These are phyloP conservation scores for Anthophora plumipes DNA, from an alignment of 2,888 invertebrate genomes.

Conservation along the genomic window DNA sequence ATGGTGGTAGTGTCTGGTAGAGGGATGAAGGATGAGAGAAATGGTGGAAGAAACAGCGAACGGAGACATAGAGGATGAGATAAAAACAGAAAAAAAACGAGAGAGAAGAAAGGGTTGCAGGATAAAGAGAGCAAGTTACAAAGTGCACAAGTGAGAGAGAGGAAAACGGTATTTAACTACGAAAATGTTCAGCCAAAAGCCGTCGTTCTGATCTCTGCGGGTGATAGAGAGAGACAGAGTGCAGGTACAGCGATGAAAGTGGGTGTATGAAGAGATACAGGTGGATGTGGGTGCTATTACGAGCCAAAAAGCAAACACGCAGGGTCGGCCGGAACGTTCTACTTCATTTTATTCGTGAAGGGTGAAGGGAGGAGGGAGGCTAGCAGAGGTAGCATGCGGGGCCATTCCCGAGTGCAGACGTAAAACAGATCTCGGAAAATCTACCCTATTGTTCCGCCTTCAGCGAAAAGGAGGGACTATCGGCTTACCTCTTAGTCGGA, in stretches of 20 bases:
- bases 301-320: constrained; percentile 56
- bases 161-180: constrained; percentile 68
- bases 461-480: constrained; percentile 61
- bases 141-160: constrained; percentile 14
- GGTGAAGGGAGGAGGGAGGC: no score
- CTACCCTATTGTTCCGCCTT: constrained; percentile 71
- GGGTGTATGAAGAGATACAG: constrained; percentile 50
- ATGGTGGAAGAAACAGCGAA: constrained; percentile 33
- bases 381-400: constrained; percentile 36
- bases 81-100: constrained; percentile 22
- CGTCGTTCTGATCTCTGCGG: constrained; percentile 55
- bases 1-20: background rate
- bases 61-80: constrained; percentile 36
- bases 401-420: constrained; percentile 41
- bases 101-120: constrained; percentile 21
- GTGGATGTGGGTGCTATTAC: constrained; percentile 51
- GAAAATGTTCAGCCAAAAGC: constrained; percentile 69
- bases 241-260: constrained; percentile 49
- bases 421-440: constrained; percentile 70
- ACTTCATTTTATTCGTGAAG: constrained; percentile 75
- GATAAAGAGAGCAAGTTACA: constrained; percentile 40
- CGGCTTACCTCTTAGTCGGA: constrained; percentile 65
- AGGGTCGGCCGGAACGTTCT: constrained; percentile 67
- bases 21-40: constrained; percentile 12
- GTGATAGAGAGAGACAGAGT: background rate